Conservation (phyloP, 2,797 vertebrate species). For the Clarias platycephalus region DNA sequence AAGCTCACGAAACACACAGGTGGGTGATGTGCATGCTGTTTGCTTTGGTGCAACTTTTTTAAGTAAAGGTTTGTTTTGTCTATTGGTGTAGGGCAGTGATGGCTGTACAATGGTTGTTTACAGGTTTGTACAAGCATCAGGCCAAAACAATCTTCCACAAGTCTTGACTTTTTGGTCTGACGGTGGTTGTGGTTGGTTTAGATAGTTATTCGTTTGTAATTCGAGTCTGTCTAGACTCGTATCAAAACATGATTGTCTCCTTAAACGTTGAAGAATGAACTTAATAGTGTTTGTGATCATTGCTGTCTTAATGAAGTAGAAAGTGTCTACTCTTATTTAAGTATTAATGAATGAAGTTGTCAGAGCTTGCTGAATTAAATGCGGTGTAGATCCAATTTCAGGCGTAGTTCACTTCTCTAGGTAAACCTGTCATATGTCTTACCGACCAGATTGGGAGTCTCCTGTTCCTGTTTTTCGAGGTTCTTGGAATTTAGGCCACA, state of each 20-base stretch:
- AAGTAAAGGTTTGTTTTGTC: background rate
- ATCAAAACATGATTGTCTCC: background rate
- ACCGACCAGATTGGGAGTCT: background rate
- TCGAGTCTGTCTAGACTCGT: background rate
- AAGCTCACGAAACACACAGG: conserved; percentile 33
- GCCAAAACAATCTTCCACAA: background rate
- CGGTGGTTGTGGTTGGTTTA: background rate
- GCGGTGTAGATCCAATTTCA: background rate
- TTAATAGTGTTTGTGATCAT: background rate
- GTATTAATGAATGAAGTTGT: background rate
- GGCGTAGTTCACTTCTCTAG: background rate
- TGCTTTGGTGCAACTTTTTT: background rate
- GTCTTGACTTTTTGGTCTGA: background rate
- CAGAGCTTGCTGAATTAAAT: background rate
- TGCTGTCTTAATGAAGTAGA: background rate
- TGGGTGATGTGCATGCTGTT: conserved; percentile 2
- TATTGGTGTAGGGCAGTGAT: background rate
- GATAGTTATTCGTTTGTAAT: background rate
- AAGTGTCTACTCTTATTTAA: background rate
- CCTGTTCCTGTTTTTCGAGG: background rate
- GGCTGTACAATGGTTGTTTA: background rate
- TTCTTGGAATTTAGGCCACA: background rate
- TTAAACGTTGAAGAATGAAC: background rate
- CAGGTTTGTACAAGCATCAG: background rate
- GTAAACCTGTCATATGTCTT: background rate